Base-by-base conservation (phyloP, 2,888 invertebrate genomes). In the Agapostemon virescens region DNA sequence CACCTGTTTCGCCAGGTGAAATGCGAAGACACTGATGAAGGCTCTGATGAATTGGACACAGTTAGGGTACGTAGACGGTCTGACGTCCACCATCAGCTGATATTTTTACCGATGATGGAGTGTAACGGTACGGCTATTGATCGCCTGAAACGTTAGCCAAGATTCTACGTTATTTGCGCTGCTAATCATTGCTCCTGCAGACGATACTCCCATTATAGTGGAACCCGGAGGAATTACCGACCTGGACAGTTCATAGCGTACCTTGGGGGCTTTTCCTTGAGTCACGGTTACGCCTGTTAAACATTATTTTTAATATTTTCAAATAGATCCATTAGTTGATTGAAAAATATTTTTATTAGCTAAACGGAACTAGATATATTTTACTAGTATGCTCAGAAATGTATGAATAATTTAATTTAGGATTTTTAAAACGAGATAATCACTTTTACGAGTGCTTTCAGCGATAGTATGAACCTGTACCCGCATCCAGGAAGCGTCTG, bases 71-170 rank as follows among this genome's bases (percentile, higher is more conserved):
- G 23, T 67, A 61, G 74, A 49, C 66, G 7, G 45, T 58, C 52
- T 30, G 45, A n/a, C 52, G 45, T 67, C 63, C 20, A 63, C 61
- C 74, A 75, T 58, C 81, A 76, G 79, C 82, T 79, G 76, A 76
- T 77, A 86, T 85, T 86, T 85, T 85, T 86, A 81, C 76, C 45
- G 63, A 80, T 79, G 83, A 72, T 68, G 45, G 69, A 77, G 55
- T 30, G 61, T 86, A 86, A 86, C 86, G 86, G 86, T 74, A 78
- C 52, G 26, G 2, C 17, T 55, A 69, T 11, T 40, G 68, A 74
- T 79, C 74, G 58, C 33, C 67, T 61, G 52, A 55, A 71, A 66
- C 45, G 58, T 66, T 67, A 76, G 58, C 33, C 61, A 69, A 67
- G 68, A 71, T 75, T 69, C 69, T 68, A 66, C 72, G 74, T 42